Evolutionary conservation across 2,888 invertebrate genomes (phyloP), one percentile per base, ranked within the genome.

Genomic region (Xestia c-nigrum): DNA sequence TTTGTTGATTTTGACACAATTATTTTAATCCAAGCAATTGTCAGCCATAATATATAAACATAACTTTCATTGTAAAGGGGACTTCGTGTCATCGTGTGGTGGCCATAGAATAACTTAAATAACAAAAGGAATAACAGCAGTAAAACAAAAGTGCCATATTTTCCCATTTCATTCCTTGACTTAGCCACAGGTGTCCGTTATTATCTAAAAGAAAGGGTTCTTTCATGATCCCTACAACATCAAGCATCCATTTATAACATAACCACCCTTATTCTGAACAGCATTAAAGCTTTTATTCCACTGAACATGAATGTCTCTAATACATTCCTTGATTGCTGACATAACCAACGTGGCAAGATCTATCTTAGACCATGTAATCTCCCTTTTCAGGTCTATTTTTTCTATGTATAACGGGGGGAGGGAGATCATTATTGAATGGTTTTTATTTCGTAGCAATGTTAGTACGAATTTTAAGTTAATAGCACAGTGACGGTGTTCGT

Each of bases 391-490:
- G 10, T 69, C 38, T 1, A 19, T 47, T 69, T 80, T 40, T 55
- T 63, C 3, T 16, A 31, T 40, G 3, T 3, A 43, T 57, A 10
- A 19, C 3, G 50, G 46, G 50, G 61, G 16, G 43, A 19, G 68
- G 69, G 3, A 72, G 77, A n/a, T 78, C 79, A 43, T 12, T 52
- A 5, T 40, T 9, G 24, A 59, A 21, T 83, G 79, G 86, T 59
- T 55, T 47, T 21, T n/a, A 74, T 74, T 84, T 80, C 46, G 81
- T 78, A 50, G 71, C 63, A 40, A 59, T 80, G n/a, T 74, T 64
- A 74, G 84, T 89, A 87, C 87, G 87, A 91, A 90, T 91, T 89
- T 89, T 83, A 85, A 92, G 90, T 93, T 94, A 92, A 93, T 92
- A 91, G 88, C 90, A 85, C 74, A 87, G 89, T 91, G 89, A 90